Base-by-base conservation (phyloP, 2,888 invertebrate genomes). In the Lasioglossum vierecki region DNA sequence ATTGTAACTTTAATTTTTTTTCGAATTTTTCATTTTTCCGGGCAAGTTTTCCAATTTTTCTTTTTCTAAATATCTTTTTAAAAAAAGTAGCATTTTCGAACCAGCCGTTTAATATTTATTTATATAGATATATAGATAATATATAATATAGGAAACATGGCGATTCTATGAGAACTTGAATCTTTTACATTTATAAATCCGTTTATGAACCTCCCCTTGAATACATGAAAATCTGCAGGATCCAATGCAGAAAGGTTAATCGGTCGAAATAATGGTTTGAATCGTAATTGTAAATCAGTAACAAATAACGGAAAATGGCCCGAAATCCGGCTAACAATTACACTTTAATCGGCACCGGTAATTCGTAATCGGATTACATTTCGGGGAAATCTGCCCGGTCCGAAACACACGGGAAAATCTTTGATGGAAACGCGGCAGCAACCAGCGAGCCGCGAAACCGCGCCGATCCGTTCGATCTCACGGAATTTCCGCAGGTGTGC, bases 331-430 rank as follows among this genome's bases (percentile, higher is more conserved):
- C 57, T 26, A n/a, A 60, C 57, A 26, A 60, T 60, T 60, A 60
- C 57, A 60, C 11, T 60, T 60, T 60, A 60, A 60, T 60, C 57
- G 57, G n/a, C n/a, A 26, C 13, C 57, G 26, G 57, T 60, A 26
- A 60, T 26, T 26, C 57, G 57, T 26, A 60, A 60, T 60, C 57
- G 26, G 57, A 60, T 26, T 60, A 60, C 26, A 60, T 26, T 60
- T 57, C n/a, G n/a, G n/a, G 4, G n/a, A 26, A 60, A 60, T 60
- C 57, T 60, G 57, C 11, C 26, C 46, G 63, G 30, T 26, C 30
- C 68, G 84, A 83, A 86, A 87, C 80, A 82, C 80, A 76, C 70
- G 22, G 83, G 83, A 77, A 87, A 88, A 87, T 84, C 85, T 22
- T 68, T 35, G 85, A 76, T 84, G 84, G 83, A 83, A 89, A 84